These are phyloP conservation scores for Sphyrna mokarran DNA, from an alignment of 2,113 vertebrate genomes.

Conservation along the genomic window DNA sequence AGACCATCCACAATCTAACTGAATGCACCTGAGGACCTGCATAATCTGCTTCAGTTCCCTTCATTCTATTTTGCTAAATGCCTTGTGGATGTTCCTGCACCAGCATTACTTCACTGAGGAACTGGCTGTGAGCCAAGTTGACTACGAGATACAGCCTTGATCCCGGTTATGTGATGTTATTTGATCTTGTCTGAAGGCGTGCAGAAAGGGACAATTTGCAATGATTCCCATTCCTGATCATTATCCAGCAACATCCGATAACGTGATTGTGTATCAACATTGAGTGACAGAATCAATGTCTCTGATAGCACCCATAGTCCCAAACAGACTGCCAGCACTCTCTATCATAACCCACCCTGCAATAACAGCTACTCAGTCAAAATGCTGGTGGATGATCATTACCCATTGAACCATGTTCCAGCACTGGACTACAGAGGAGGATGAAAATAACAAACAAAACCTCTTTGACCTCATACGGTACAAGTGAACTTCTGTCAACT, in stretches of 20 bases:
- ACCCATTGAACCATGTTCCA: not conserved
- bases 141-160: not conserved
- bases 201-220: not conserved
- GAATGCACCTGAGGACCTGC: not conserved
- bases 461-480: not conserved
- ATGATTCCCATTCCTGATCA: not conserved
- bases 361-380: not conserved
- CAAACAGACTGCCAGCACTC: not conserved
- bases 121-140: not conserved
- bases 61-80: not conserved
- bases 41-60: not conserved
- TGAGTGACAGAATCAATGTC: not conserved
- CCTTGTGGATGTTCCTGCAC: too few relatives aligned
- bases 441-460: not conserved
- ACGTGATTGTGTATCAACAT: not conserved
- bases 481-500: not conserved
- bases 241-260: not conserved
- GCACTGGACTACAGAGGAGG: not conserved
- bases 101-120: not conserved
- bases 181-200: not conserved
- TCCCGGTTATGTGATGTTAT: too few relatives aligned
- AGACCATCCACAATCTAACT: not conserved
- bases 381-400: not conserved
- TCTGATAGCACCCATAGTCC: not conserved
- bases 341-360: not conserved